Conservation (phyloP, 2,113 vertebrate genomes). For the Anoplopoma fimbria region DNA sequence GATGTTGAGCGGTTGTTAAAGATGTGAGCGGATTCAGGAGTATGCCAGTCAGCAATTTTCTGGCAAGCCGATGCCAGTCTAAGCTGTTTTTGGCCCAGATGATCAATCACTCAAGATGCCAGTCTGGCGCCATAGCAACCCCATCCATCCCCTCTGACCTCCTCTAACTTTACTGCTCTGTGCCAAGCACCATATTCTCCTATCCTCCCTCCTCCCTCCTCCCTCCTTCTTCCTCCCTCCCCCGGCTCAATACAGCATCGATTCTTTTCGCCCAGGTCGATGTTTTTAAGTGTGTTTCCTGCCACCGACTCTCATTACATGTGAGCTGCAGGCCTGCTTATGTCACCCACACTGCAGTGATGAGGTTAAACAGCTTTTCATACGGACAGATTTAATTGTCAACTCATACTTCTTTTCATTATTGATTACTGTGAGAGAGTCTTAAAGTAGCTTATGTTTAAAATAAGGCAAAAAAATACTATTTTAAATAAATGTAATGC, state of each 20-base stretch:
- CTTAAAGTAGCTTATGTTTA: neutral
- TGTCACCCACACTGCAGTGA: conserved; percentile 26
- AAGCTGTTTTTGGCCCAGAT: conserved; percentile 23
- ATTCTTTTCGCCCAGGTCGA: conserved; percentile 22
- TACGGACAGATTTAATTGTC: neutral
- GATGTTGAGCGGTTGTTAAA: conserved; percentile 6
- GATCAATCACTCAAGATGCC: conserved; percentile 21
- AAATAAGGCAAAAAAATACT: too few species aligned
- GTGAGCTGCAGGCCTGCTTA: conserved; percentile 8
- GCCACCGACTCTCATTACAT: conserved; percentile 18
- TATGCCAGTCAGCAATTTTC: conserved; percentile 41
- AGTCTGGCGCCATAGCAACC: neutral
- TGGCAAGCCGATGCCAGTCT: neutral
- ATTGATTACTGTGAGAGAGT: neutral
- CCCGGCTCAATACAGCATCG: conserved; percentile 26
- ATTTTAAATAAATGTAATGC: too few species aligned
- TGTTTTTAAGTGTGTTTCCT: conserved; percentile 52
- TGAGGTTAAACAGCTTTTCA: neutral
- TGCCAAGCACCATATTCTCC: conserved; percentile 14
- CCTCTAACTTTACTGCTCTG: conserved; percentile 19
- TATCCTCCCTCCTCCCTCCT: neutral
- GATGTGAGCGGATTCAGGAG: conserved; percentile 10
- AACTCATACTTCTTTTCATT: neutral
- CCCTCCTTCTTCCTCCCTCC: too few species aligned
- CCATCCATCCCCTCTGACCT: conserved; percentile 20